Evolutionary conservation across 2,113 vertebrate species (phyloP), one percentile per base, ranked within the genome.

Genomic region (Aegotheles bennettii): DNA sequence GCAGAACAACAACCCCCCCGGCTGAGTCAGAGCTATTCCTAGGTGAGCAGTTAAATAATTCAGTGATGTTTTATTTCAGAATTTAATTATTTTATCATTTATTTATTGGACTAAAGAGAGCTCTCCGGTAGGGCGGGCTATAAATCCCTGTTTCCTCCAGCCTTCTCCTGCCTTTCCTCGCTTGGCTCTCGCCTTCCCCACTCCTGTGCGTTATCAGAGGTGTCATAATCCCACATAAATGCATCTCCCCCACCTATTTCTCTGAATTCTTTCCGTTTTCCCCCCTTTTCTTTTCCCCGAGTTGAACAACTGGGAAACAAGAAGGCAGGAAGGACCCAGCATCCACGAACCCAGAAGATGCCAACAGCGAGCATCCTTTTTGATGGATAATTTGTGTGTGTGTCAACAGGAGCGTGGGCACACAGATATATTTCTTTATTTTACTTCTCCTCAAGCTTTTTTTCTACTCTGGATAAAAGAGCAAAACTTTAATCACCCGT

Each of bases 61-160:
- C 94, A 86, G 85, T 9, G 68, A 43, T 0, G 38, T 28, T 90
- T 87, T 61, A 77, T 68, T 90, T 76, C 78, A 36, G 69, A 64
- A 81, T 71, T 76, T 80, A 92, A 90, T 94, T 81, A 90, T 90
- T 94, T 94, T 77, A 92, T 87, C 92, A 77, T 77, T 90, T 90
- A 92, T 84, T 94, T 77, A 90, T 92, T 35, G 74, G 68, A 16
- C 83, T 60, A 36, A 86, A 64, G 89, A 87, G 71, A 86, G 85
- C 61, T 79, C 77, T 77, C 57, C 0, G 10, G 77, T n/a, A 31
- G 0, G 2, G 61, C 57, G n/a, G 86, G 42, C 33, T 25, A 17
- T 68, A 76, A 84, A 87, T 77, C 93, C 78, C 54, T 2, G 0
- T 35, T 59, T 82, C 79, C 69, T 61, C 47, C 76, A 36, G 29